phyloP scores from a whole-genome alignment of 2,888 invertebrate species.

The Fragum whitleyi region DNA sequence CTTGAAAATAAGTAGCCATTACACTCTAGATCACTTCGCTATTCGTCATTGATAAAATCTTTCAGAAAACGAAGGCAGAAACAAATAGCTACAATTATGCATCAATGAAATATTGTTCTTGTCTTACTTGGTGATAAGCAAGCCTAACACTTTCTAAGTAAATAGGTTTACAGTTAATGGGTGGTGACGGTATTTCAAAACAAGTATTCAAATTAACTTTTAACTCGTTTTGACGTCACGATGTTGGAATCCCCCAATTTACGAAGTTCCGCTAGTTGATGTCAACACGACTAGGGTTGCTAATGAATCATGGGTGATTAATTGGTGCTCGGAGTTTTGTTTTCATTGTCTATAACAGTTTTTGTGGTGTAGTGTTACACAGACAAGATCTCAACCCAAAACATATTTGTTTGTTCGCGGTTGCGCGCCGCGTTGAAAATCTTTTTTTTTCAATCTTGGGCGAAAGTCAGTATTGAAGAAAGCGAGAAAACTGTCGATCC shows the following conservation, averaged over 20 bases:
- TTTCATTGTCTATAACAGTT: background rate
- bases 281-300: background rate
- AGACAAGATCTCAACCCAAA: background rate
- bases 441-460: too few relatives aligned
- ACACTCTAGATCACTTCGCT: too few relatives aligned
- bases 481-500: too few relatives aligned
- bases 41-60: slow-evolving; percentile 1
- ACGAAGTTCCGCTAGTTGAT: slow-evolving; percentile 22
- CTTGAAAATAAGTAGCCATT: too few relatives aligned
- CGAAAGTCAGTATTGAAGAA: too few relatives aligned
- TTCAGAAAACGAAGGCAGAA: background rate
- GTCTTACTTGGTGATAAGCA: slow-evolving; percentile 17
- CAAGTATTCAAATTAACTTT: slow-evolving; percentile 30
- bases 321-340: slow-evolving; percentile 3
- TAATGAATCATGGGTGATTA: slow-evolving; percentile 19
- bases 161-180: slow-evolving; percentile 16
- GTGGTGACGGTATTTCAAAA: slow-evolving; percentile 24
- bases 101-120: slow-evolving; percentile 25
- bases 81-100: slow-evolving; percentile 7
- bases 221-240: slow-evolving; percentile 20
- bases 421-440: too few relatives aligned
- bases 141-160: slow-evolving; percentile 20
- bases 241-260: slow-evolving; percentile 20
- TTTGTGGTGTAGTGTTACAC: background rate
- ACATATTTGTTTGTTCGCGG: too few relatives aligned